These are phyloP conservation scores for Pseudorectes ferrugineus DNA, from an alignment of 2,113 vertebrate species.

Conservation along the genomic window DNA sequence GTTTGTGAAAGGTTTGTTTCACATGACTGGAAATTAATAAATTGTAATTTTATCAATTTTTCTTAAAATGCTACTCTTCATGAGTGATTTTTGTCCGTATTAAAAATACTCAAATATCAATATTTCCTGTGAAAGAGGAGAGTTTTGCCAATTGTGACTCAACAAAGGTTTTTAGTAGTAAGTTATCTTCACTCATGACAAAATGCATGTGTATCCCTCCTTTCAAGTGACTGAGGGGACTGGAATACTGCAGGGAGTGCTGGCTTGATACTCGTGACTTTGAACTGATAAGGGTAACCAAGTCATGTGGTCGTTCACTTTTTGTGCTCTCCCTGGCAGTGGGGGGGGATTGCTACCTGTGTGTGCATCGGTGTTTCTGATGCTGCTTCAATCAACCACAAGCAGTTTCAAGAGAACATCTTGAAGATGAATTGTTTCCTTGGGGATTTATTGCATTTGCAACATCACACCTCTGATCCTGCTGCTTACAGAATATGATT, in stretches of 20 bases:
- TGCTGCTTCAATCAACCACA: not conserved
- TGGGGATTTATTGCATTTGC: slow-evolving; percentile 34
- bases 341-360: not conserved
- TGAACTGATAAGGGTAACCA: not conserved
- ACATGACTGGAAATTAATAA: not conserved
- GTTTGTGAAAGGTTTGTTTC: not conserved
- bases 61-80: not conserved
- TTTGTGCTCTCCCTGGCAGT: not conserved
- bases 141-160: not conserved
- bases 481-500: slow-evolving; percentile 10
- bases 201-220: accelerated
- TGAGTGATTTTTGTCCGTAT: not conserved
- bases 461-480: not conserved
- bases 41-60: not conserved
- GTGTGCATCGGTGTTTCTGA: not conserved
- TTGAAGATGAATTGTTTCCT: slow-evolving; percentile 6
- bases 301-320: not conserved
- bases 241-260: not conserved
- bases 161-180: not conserved
- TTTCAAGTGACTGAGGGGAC: not conserved
- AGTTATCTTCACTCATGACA: not conserved
- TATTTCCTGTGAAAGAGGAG: not conserved
- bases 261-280: not conserved
- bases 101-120: not conserved
- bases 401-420: not conserved